These are phyloP conservation scores for Polyommatus icarus DNA, from an alignment of 2,888 invertebrate species.

Conservation along the genomic window DNA sequence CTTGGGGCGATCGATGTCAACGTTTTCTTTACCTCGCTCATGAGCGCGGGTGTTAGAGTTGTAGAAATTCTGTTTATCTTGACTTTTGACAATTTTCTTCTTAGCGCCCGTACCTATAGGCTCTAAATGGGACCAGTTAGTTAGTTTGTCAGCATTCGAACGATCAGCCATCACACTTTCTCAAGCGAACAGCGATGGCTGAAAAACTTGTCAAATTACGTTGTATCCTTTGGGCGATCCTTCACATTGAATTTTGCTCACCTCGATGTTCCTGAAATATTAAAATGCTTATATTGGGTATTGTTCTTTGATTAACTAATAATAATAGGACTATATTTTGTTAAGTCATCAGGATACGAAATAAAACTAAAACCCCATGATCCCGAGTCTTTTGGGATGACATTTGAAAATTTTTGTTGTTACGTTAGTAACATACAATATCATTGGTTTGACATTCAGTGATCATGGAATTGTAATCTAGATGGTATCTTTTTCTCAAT, in stretches of 20 bases:
- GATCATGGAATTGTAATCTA: constrained; percentile 48
- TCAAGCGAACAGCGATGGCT: constrained; percentile 66
- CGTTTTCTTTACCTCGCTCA: constrained; percentile 64
- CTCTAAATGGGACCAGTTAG: constrained; percentile 70
- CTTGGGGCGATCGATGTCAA: constrained; percentile 62
- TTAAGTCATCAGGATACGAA: too few relatives aligned
- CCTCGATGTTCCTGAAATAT: neutral
- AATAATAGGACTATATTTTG: constrained; percentile 41
- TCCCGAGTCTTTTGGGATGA: neutral
- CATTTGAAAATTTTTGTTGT: neutral
- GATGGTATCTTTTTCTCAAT: constrained; percentile 51
- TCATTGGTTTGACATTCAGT: neutral
- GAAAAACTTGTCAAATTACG: constrained; percentile 47
- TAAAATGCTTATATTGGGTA: neutral
- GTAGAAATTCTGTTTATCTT: constrained; percentile 66
- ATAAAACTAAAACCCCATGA: neutral
- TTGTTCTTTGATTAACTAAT: constrained; percentile 58
- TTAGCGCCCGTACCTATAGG: constrained; percentile 76
- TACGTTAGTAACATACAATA: too few relatives aligned
- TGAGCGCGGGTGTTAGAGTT: constrained; percentile 68
- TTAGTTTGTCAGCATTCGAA: constrained; percentile 61
- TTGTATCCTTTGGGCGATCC: neutral
- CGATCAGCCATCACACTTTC: constrained; percentile 63
- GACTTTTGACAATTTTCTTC: constrained; percentile 73
- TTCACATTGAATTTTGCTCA: neutral